Conservation (phyloP, 37 sponge, comb jelly and placozoan species). For the Axinella damicornis region DNA sequence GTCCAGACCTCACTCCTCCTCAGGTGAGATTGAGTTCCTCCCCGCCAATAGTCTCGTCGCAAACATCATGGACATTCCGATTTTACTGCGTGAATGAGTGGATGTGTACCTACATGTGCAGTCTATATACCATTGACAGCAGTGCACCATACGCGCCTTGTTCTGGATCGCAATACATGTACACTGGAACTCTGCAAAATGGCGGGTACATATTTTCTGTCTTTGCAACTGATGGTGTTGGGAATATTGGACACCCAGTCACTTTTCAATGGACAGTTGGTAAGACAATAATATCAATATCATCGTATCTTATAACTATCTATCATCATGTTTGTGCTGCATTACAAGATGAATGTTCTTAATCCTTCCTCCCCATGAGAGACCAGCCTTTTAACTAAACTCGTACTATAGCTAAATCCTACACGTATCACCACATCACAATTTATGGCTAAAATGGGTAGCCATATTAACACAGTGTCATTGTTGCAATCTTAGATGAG, state of each 20-base stretch:
- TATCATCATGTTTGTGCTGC: no score
- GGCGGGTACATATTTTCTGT: slow-evolving; percentile 28
- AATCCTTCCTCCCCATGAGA: no score
- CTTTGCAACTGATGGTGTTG: slow-evolving; percentile 45
- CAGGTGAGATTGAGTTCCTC: neutral
- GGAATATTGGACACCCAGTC: slow-evolving; percentile 24
- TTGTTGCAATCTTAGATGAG: no score
- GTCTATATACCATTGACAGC: neutral
- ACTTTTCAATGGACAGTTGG: slow-evolving; percentile 34
- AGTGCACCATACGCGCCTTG: neutral
- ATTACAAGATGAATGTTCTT: no score
- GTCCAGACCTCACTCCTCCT: neutral
- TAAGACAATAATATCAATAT: neutral
- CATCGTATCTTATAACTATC: no score
- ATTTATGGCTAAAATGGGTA: no score
- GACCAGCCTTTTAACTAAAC: no score
- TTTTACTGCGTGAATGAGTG: neutral
- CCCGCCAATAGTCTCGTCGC: neutral
- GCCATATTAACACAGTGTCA: no score
- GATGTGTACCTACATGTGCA: neutral
- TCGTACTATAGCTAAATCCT: no score
- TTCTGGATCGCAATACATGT: neutral
- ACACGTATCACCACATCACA: no score
- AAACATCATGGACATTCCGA: neutral
- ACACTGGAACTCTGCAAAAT: slow-evolving; percentile 3